A percentile compares a stretch with the other conserved stretches of the same genome.
These are phyloP conservation scores for Lipophrys pholis DNA, from an alignment of 2,113 vertebrate species.

Conservation along the genomic window DNA sequence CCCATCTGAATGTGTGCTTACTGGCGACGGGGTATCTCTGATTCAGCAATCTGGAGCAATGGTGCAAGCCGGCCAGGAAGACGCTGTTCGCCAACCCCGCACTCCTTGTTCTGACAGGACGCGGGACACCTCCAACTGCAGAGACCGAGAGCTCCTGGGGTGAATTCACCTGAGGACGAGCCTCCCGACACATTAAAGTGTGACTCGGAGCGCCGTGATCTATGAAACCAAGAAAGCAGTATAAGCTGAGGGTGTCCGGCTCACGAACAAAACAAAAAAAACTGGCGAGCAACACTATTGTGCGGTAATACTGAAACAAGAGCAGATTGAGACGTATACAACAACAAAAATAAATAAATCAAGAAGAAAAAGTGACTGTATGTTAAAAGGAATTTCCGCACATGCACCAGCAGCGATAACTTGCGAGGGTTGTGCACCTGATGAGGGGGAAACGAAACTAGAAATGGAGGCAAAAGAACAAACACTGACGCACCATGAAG, in stretches of 20 bases:
- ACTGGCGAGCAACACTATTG: conserved; percentile 4
- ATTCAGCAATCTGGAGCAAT: conserved; percentile 34
- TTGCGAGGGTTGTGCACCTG: conserved; percentile 10
- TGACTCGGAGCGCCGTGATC: conserved; percentile 30
- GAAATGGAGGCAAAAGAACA: neutral
- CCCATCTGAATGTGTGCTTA: conserved; percentile 5
- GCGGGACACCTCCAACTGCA: conserved; percentile 38
- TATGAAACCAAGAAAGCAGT: conserved; percentile 30
- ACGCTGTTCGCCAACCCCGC: conserved; percentile 19
- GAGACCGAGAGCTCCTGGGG: conserved; percentile 47
- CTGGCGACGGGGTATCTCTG: conserved; percentile 8
- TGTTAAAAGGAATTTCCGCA: neutral
- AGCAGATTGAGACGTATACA: conserved; percentile 15
- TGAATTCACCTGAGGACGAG: conserved; percentile 50
- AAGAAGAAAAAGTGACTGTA: neutral
- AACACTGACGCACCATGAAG: too few species aligned
- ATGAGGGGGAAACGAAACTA: neutral
- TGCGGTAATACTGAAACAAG: conserved; percentile 10
- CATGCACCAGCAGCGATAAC: conserved; percentile 1
- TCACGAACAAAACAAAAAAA: conserved; percentile 28
- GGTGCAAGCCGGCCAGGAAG: conserved; percentile 4
- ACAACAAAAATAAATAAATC: neutral
- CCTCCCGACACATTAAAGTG: conserved; percentile 57
- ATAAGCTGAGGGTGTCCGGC: conserved; percentile 7
- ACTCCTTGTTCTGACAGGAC: conserved; percentile 44